Evolutionary conservation across 1,140 invertebrate genomes (phyloP).

Genomic region (Atopsyche davidsoni): DNA sequence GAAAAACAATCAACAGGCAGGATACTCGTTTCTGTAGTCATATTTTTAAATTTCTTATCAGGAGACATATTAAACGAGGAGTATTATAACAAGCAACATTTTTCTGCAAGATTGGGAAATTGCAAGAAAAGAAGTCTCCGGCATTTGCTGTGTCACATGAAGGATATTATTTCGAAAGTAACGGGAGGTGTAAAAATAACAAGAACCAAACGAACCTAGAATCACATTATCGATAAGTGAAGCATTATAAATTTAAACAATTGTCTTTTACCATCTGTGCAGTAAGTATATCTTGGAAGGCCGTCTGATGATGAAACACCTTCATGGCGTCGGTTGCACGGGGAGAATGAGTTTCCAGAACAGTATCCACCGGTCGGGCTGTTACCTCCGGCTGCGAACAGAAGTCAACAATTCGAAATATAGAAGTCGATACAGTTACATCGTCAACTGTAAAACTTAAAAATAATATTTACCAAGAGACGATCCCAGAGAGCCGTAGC

Average conservation of each 20-base stretch:
- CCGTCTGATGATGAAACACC: conserved; percentile 8
- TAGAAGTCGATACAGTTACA: too few relatives aligned
- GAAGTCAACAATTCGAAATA: too few relatives aligned
- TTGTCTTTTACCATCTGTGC: conserved; percentile 3
- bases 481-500: conserved; percentile 1
- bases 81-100: too few relatives aligned
- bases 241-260: background rate
- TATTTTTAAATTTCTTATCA: too few relatives aligned
- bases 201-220: background rate
- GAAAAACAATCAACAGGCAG: too few relatives aligned
- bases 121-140: too few relatives aligned
- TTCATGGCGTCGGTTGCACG: conserved; percentile 7
- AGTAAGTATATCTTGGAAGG: conserved; percentile 1
- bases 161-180: too few relatives aligned
- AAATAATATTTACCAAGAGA: conserved; percentile 8
- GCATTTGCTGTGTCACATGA: too few relatives aligned
- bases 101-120: too few relatives aligned
- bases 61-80: too few relatives aligned
- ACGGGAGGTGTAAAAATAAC: conserved; percentile 3
- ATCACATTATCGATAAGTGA: background rate
- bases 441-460: too few relatives aligned
- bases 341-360: background rate
- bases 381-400: background rate
- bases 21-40: too few relatives aligned
- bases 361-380: conserved; percentile 1